These are phyloP conservation scores for Homalodisca vitripennis DNA, from an alignment of 1,140 invertebrate species.

Conservation along the genomic window DNA sequence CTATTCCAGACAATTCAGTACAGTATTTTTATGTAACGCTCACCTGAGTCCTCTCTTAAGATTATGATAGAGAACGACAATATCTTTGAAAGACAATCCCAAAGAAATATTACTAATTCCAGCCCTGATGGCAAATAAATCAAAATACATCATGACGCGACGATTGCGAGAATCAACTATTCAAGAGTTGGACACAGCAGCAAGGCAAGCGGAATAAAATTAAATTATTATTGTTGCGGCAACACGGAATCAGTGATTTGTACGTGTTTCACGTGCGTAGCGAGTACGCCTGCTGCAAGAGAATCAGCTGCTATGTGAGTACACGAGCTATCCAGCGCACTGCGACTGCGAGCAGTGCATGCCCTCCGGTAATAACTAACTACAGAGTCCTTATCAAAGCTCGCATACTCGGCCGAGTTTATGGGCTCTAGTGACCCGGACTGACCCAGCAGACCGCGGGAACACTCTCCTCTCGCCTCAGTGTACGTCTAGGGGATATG, in stretches of 20 bases:
- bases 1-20: too few relatives aligned
- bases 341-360: not conserved
- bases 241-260: conserved; percentile 14
- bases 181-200: not conserved
- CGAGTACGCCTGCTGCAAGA: not conserved
- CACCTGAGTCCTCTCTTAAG: too few relatives aligned
- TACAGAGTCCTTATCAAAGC: conserved; percentile 18
- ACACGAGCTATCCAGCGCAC: not conserved
- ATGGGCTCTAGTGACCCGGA: conserved; percentile 23
- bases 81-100: too few relatives aligned
- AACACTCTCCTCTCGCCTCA: not conserved
- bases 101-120: too few relatives aligned
- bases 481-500: not conserved
- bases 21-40: too few relatives aligned
- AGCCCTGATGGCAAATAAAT: not conserved
- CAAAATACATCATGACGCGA: not conserved
- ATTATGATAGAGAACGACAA: too few relatives aligned
- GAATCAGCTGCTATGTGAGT: too few relatives aligned
- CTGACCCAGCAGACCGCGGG: not conserved
- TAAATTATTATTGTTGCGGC: conserved; percentile 21
- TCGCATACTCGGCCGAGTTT: conserved; percentile 16
- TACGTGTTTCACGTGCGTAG: not conserved
- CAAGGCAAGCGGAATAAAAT: conserved; percentile 13
- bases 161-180: not conserved
- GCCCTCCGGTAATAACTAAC: conserved; percentile 16